Conservation (phyloP, 2,113 vertebrate species). For the Crypturellus undulatus region DNA sequence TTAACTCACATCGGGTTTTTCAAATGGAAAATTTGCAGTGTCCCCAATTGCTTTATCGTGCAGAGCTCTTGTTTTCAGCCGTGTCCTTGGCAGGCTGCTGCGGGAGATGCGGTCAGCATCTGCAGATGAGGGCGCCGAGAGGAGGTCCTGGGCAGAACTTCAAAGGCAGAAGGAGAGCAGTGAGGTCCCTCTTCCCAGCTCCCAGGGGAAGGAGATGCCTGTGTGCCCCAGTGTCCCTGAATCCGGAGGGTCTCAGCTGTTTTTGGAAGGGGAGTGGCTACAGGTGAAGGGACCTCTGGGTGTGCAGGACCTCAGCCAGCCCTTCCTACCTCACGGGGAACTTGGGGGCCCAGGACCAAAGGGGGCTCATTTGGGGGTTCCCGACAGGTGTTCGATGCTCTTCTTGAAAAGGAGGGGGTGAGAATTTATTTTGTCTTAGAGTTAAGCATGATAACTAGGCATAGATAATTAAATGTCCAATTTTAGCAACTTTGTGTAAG, state of each 20-base stretch:
- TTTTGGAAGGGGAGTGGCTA: background rate
- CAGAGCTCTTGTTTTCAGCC: background rate
- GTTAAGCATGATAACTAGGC: slow-evolving; percentile 39
- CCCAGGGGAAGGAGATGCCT: background rate
- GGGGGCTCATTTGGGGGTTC: background rate
- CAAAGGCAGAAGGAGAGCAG: background rate
- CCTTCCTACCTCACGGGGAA: background rate
- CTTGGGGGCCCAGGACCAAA: background rate
- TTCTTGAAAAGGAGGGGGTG: background rate
- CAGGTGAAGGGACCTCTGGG: background rate
- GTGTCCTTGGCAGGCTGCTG: background rate
- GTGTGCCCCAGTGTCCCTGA: background rate
- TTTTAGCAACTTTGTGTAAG: slow-evolving; percentile 29
- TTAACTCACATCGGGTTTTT: background rate
- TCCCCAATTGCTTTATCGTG: background rate
- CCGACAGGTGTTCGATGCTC: background rate
- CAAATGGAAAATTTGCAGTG: background rate
- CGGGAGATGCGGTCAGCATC: background rate
- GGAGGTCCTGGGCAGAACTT: background rate
- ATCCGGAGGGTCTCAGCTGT: background rate
- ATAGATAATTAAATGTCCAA: slow-evolving; percentile 12
- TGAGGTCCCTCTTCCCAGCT: background rate
- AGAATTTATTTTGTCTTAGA: background rate
- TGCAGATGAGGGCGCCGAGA: background rate
- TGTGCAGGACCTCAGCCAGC: background rate